Evolutionary conservation across 2,113 vertebrate genomes (phyloP).

Genomic region (Cyphomyrus plagiostoma): DNA sequence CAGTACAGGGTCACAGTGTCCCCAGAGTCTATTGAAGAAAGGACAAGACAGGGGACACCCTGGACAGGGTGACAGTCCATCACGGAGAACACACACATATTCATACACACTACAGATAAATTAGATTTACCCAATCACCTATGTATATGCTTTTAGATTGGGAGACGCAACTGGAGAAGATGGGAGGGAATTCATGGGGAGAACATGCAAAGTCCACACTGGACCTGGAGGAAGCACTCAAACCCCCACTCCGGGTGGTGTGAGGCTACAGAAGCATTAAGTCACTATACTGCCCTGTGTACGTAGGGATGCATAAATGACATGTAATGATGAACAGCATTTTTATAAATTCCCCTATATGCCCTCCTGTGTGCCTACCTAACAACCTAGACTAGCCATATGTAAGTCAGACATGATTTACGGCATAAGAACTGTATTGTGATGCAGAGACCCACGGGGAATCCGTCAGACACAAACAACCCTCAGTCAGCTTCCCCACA

Average conservation of each 20-base stretch:
- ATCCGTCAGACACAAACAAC: background rate
- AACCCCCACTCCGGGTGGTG: background rate
- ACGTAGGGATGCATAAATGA: conserved; percentile 12
- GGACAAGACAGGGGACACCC: background rate
- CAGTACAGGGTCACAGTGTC: background rate
- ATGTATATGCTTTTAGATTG: background rate
- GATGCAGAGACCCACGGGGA: background rate
- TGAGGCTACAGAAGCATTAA: background rate
- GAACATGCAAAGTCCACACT: background rate
- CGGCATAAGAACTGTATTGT: background rate
- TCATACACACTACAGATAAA: background rate
- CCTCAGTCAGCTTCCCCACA: background rate
- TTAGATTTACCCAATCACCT: background rate
- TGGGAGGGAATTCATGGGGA: background rate
- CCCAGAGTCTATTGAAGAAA: background rate
- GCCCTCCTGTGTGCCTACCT: background rate
- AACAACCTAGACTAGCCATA: no score
- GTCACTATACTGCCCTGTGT: background rate
- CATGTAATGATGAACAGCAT: conserved; percentile 6
- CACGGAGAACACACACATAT: background rate
- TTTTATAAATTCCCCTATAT: background rate
- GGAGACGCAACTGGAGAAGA: background rate
- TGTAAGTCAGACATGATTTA: background rate
- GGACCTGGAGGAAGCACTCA: background rate
- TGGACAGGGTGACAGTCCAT: background rate